Evolutionary conservation across 1,140 invertebrate genomes (phyloP).

Genomic region (Zaprionus tsacasi): DNA sequence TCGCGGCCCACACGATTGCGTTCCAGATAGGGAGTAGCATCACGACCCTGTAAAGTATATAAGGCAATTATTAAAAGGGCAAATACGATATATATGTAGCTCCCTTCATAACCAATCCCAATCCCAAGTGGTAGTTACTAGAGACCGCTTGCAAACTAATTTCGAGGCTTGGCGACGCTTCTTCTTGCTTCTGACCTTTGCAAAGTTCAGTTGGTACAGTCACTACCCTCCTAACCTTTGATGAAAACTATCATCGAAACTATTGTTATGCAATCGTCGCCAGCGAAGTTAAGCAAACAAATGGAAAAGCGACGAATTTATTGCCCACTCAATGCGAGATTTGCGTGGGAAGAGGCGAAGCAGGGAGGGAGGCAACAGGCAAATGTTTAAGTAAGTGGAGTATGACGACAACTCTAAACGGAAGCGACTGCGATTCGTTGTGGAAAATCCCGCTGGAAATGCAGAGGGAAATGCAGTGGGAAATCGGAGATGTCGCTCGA

Average conservation of each 20-base stretch:
- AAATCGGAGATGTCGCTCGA: conserved; percentile 20
- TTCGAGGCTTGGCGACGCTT: neutral
- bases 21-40: conserved; percentile 97
- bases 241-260: conserved; percentile 38
- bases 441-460: conserved; percentile 30
- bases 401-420: conserved; percentile 57
- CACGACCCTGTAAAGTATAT: conserved; percentile 89
- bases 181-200: conserved; percentile 9
- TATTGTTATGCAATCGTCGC: conserved; percentile 55
- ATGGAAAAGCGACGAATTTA: conserved; percentile 62
- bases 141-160: neutral
- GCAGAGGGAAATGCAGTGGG: conserved; percentile 25
- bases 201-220: neutral
- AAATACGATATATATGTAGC: neutral
- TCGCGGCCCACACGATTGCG: conserved; percentile 96
- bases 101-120: neutral
- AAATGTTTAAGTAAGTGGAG: conserved; percentile 30
- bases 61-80: neutral
- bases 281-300: conserved; percentile 29
- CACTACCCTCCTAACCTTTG: conserved; percentile 12
- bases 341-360: neutral
- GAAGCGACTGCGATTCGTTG: conserved; percentile 60
- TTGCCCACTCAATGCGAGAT: conserved; percentile 47
- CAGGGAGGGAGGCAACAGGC: neutral
- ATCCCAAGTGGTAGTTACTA: neutral